Evolutionary conservation across 2,888 invertebrate genomes (phyloP), one percentile per base, ranked within the genome.

Genomic region (Orthosia gothica): DNA sequence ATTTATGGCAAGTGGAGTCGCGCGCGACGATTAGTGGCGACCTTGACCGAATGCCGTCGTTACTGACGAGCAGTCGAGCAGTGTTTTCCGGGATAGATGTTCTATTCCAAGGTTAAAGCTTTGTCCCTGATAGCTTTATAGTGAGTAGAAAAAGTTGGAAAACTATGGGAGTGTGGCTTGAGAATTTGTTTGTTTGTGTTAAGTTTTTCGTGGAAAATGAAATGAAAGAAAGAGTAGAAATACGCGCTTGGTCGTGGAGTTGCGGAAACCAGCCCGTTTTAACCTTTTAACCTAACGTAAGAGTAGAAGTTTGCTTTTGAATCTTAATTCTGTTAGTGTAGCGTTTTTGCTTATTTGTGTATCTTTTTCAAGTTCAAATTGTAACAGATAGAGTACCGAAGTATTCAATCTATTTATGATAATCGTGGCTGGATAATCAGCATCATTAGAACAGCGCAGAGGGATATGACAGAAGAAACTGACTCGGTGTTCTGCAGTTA

Each of bases 11-110:
- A 45, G 57, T 49, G 52, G n/a, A 68, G 49, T 20, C 64, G 68
- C 55, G 70, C 5, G 59, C 26, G 20, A 1, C 57, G 61, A 68
- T 71, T 71, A 76, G 68, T 57, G 32, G 11, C 18, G 76, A 66
- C 81, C 81, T 81, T 81, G 80, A 72, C 81, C 81, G 59, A 32
- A 23, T 2, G 26, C 52, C 57, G 61, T 62, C 65, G 62, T 54
- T 76, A 20, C 49, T 57, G 67, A 64, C 64, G 49, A 40, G 40
- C 40, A 40, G 67, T 57, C 59, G 49, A 40, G 20, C 58, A 62
- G n/a, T 69, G 80, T 66, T 81, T 81, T 81, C 76, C 76, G 81
- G 76, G 71, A 81, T 68, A 26, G 32, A 18, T 15, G 32, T 16
- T n/a, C 63, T 18, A 40, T 61, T 71, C 52, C 72, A 81, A 72